Evolutionary conservation across 2,888 invertebrate species (phyloP).

Genomic region (Eumerus sabulonum): DNA sequence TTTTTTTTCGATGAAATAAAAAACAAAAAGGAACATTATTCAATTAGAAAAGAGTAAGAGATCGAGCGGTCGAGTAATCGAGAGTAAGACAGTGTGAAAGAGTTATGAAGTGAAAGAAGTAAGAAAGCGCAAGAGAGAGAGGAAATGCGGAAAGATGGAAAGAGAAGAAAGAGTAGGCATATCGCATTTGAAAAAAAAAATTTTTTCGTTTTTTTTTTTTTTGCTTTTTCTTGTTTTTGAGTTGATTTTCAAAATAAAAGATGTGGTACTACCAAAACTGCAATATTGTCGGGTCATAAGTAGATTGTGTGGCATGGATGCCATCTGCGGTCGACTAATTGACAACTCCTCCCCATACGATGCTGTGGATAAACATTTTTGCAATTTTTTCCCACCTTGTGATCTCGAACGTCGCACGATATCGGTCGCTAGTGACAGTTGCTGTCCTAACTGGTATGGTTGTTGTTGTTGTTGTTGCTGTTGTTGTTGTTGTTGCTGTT

Average conservation of each 20-base stretch:
- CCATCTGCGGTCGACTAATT: slow-evolving; percentile 75
- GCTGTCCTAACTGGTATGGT: slow-evolving; percentile 71
- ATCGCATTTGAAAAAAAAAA: slow-evolving; percentile 15
- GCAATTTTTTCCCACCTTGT: slow-evolving; percentile 96
- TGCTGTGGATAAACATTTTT: slow-evolving; percentile 94
- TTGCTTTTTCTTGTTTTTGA: slow-evolving; percentile 44
- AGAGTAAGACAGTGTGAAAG: too few relatives aligned
- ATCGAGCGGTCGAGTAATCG: too few relatives aligned
- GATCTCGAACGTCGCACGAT: slow-evolving; percentile 92
- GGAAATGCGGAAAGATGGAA: slow-evolving; percentile 33
- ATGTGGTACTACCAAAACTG: slow-evolving; percentile 92
- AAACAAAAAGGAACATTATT: slow-evolving; percentile 9
- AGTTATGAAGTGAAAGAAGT: slow-evolving; percentile 22
- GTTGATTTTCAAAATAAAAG: slow-evolving; percentile 54
- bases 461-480: slow-evolving; percentile 54
- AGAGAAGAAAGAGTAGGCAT: slow-evolving; percentile 10
- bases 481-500: slow-evolving; percentile 53
- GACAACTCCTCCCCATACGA: slow-evolving; percentile 86
- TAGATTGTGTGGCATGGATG: slow-evolving; percentile 81
- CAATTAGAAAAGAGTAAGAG: neutral
- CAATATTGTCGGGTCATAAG: slow-evolving; percentile 94
- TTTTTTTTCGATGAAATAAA: neutral
- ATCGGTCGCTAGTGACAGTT: slow-evolving; percentile 79
- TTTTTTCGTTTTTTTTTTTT: slow-evolving; percentile 4
- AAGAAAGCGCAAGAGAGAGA: slow-evolving; percentile 32